Conservation (phyloP, 2,113 vertebrate species). For the Ramphastos sulfuratus region DNA sequence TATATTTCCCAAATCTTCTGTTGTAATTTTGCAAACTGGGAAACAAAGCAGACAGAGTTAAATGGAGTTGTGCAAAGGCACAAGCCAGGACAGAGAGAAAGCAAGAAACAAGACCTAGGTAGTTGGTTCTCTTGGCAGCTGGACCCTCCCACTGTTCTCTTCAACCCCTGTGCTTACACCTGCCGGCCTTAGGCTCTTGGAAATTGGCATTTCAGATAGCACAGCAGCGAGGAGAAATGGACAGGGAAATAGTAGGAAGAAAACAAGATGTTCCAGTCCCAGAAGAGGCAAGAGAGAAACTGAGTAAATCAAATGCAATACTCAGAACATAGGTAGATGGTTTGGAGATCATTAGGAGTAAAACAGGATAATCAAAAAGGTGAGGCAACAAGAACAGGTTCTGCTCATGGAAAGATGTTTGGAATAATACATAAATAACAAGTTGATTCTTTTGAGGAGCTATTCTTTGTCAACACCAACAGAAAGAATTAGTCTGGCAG, state of each 20-base stretch:
- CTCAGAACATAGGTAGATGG: neutral
- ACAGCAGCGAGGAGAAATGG: accelerated
- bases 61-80: neutral
- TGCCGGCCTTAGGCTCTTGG: neutral
- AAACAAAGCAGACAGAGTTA: neutral
- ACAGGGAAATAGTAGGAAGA: neutral
- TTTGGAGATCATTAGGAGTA: neutral
- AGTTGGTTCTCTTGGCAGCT: neutral
- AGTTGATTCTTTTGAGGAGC: neutral
- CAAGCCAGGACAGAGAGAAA: neutral
- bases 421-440: neutral
- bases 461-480: neutral
- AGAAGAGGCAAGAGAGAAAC: neutral
- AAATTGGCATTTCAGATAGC: neutral
- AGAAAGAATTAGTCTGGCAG: neutral
- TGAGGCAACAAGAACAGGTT: neutral
- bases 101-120: neutral
- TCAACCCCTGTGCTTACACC: neutral
- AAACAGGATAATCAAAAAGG: neutral
- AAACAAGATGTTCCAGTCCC: neutral
- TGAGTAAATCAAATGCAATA: neutral
- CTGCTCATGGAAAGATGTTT: neutral
- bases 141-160: neutral
- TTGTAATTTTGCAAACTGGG: neutral
- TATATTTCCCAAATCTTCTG: neutral